Evolutionary conservation across 1,140 invertebrate genomes (phyloP), one percentile per base, ranked within the genome.

Genomic region (Phymorhynchus buccinoides): DNA sequence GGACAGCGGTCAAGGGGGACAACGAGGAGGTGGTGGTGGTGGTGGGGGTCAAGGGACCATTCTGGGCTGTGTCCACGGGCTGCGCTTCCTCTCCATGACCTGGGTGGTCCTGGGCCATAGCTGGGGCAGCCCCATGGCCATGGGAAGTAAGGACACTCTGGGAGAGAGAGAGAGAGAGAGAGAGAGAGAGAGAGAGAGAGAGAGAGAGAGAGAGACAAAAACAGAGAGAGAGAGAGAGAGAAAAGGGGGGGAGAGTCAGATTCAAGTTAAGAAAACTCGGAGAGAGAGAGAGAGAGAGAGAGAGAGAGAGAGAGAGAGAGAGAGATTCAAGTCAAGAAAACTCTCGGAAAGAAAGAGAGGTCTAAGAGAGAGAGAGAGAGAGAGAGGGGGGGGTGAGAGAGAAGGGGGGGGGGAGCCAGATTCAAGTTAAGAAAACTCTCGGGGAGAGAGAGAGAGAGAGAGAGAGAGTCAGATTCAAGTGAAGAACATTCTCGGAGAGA

Each of bases 81-180:
- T 92, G 35, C 86, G 91, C 3, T 96, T 96, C 1, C 95, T 98
- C 66, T 97, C 96, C 88, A 98, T 98, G 96, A 95, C 95, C 9
- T 98, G 97, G 97, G 96, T 98, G 0, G 96, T 98, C 44, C 95
- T 98, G 2, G 97, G 97, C 0, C 97, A 98, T 92, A 96, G 96
- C 1, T 90, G 84, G 84, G 62, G 27, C 1, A 32, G 48, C 18
- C 77, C 44, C 32, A 6, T 9, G 22, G 52, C 27, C 27, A 39
- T 22, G 0, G 73, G 7, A 41, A 6, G 73, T 75, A 75, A 73
- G 68, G 68, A 35, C 68, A 62, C 56, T 9, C 44, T 48, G 44
- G 18, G 7, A n/a, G n/a, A n/a, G n/a, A n/a, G n/a, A n/a, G n/a
- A n/a, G n/a, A n/a, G n/a, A n/a, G n/a, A n/a, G n/a, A n/a, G n/a